Base-by-base conservation (phyloP, 2,113 vertebrate genomes). In the Eidolon helvum region DNA sequence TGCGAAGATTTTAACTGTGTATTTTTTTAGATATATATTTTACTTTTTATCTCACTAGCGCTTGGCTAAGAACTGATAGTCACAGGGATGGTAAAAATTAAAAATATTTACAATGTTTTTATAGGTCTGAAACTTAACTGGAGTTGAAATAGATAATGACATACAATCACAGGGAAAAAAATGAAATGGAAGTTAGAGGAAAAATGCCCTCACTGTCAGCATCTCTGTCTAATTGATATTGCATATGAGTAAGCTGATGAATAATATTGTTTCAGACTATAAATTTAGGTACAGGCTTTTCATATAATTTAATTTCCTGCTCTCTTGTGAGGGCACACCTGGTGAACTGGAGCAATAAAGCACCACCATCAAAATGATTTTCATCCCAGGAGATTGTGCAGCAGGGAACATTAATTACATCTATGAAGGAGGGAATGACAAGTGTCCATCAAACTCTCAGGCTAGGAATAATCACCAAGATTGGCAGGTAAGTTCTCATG, bases 201-300 rank as follows among this genome's bases (percentile, higher is more conserved):
- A 74, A 66, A 50, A 68, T 84, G 65, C 30, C 74, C 8, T 19
- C 74, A n/a, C 15, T 91, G 22, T 63, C 89, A 28, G 33, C 74
- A 24, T 65, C 18, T 68, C 18, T 33, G 7, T 72, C 26, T 89
- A 77, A 88, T 86, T 96, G 48, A 6, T 80, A 90, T 65, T 69
- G 12, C 75, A 74, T 45, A 38, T 33, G 16, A 92, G 15, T 45
- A 45, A 50, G 22, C 12, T 87, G 48, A 89, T 90, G 43, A 74
- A 90, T 94, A 95, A 87, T 92, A 92, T 71, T 84, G 30, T 90
- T 97, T 96, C n/a, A 94, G 69, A 88, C 43, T 59, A 55, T 95
- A 96, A 90, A 84, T 95, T 90, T 71, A 95, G 8, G 21, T 61
- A 3, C 45, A 65, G 71, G 57, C 3, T 92, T 94, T 90, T 48